These are phyloP conservation scores for Copsychus sechellarum DNA, from an alignment of 2,113 vertebrate genomes.

Conservation along the genomic window DNA sequence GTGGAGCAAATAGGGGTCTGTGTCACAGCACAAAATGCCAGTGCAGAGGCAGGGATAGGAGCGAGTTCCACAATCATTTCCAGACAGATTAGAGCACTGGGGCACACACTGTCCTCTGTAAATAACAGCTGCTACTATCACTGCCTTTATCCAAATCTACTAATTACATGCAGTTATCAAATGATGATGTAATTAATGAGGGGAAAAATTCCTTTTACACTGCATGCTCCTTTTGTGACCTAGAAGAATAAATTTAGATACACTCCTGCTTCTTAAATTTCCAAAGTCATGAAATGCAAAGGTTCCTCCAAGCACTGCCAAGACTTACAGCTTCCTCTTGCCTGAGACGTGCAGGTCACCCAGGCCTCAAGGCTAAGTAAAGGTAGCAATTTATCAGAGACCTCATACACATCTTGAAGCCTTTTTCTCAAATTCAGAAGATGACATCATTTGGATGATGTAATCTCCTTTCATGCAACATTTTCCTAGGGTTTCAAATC, in stretches of 20 bases:
- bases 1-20: neutral
- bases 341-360: neutral
- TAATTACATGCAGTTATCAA: constrained; percentile 52
- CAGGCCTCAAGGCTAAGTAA: constrained; percentile 11
- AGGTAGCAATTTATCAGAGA: neutral
- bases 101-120: neutral
- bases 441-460: neutral
- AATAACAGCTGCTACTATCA: neutral
- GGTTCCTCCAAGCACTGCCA: neutral
- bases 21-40: neutral
- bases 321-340: neutral
- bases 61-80: neutral
- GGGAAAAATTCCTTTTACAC: neutral
- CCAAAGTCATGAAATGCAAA: neutral
- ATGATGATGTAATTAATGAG: constrained; percentile 33
- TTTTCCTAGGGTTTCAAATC: neutral
- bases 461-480: neutral
- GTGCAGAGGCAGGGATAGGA: neutral
- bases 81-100: neutral
- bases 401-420: neutral
- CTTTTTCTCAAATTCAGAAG: neutral
- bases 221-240: neutral
- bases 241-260: neutral
- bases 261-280: neutral
- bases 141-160: neutral